These are phyloP conservation scores for Urosaurus nigricauda DNA, from an alignment of 2,797 vertebrate species.

Conservation along the genomic window DNA sequence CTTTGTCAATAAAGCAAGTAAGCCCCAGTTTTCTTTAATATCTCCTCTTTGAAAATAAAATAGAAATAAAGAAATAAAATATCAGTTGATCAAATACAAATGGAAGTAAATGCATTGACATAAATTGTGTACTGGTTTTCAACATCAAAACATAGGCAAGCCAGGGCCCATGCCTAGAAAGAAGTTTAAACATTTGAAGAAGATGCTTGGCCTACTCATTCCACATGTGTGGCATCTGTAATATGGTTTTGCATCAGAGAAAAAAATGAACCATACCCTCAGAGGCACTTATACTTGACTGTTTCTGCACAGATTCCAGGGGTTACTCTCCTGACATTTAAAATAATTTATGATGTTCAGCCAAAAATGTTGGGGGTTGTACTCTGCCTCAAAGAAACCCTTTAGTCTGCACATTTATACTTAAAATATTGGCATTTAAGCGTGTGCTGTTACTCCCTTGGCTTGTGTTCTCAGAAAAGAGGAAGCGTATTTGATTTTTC, in stretches of 20 bases:
- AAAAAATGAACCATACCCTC: neutral
- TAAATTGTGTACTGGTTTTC: neutral
- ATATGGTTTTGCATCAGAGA: neutral
- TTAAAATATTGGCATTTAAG: neutral
- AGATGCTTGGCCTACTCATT: neutral
- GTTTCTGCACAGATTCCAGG: neutral
- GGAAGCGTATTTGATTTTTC: slow-evolving; percentile 11
- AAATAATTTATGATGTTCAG: slow-evolving; percentile 14
- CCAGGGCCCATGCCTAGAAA: neutral
- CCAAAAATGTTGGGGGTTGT: slow-evolving; percentile 1
- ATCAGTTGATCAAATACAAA: neutral
- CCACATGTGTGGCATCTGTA: neutral
- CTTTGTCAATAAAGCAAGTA: too few species aligned
- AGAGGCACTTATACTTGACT: neutral
- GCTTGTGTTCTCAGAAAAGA: neutral
- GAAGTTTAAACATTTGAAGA: neutral
- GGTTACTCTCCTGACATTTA: slow-evolving; percentile 12
- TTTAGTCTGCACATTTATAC: neutral
- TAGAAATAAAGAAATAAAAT: neutral
- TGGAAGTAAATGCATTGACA: neutral
- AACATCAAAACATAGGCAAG: neutral
- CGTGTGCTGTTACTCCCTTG: neutral
- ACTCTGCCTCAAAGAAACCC: slow-evolving; percentile 24
- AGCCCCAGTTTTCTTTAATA: too few species aligned
- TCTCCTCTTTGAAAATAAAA: too few species aligned